Evolutionary conservation across 2,888 invertebrate genomes (phyloP).

Genomic region (Cantharis rustica): DNA sequence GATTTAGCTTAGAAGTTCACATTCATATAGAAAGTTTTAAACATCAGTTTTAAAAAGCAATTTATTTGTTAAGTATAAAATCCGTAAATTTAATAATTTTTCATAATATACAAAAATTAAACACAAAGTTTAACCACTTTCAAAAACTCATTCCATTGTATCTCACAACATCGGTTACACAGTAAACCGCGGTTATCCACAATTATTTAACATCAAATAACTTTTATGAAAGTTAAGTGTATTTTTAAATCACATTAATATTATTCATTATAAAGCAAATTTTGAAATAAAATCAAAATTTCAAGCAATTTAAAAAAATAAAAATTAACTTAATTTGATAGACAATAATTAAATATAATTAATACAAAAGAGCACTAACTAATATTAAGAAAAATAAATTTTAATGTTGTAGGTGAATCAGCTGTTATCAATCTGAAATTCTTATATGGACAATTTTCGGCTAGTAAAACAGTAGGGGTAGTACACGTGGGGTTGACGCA

Average conservation of each 20-base stretch:
- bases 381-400: not conserved
- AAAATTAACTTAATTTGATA: not conserved
- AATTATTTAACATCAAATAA: not conserved
- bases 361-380: not conserved
- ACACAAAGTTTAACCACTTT: not conserved
- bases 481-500: not conserved
- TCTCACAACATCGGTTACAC: not conserved
- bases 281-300: not conserved
- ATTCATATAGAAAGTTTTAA: too few species aligned
- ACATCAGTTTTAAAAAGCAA: too few species aligned
- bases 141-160: not conserved
- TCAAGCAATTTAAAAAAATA: not conserved
- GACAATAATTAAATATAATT: not conserved
- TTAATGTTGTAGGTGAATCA: not conserved
- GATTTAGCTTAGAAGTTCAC: not conserved
- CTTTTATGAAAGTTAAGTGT: not conserved
- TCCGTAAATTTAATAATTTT: not conserved
- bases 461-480: not conserved
- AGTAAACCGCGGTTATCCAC: not conserved
- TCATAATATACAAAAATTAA: not conserved
- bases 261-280: not conserved
- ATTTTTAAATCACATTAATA: not conserved
- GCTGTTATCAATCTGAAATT: not conserved
- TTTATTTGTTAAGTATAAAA: not conserved
- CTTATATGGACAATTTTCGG: not conserved